phyloP scores from a whole-genome alignment of 1,140 invertebrate species.

The Pseudomyrmex pallidus region DNA sequence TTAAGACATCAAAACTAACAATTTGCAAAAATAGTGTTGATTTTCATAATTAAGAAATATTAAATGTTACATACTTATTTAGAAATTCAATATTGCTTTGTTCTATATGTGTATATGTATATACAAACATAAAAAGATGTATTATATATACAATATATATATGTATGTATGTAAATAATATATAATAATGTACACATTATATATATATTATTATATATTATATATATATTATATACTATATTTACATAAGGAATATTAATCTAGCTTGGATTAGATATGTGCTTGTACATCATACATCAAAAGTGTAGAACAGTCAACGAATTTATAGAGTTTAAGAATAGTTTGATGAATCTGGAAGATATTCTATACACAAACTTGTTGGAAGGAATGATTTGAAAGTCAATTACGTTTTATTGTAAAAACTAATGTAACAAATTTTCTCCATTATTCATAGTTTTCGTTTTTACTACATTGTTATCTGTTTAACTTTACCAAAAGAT shows the following conservation, averaged over 20 bases:
- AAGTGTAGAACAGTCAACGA: no score
- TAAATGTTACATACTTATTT: constrained; percentile 49
- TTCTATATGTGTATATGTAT: constrained; percentile 18
- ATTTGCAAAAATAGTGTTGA: constrained; percentile 22
- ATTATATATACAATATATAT: constrained; percentile 26
- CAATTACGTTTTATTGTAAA: constrained; percentile 1
- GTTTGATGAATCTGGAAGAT: background rate
- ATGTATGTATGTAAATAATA: background rate
- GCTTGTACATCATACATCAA: no score
- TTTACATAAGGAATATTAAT: no score
- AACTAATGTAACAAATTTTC: constrained; percentile 14
- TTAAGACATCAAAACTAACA: background rate
- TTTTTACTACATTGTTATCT: background rate
- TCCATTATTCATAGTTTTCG: constrained; percentile 2
- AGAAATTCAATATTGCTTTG: constrained; percentile 30
- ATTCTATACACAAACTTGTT: background rate
- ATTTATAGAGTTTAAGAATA: constrained; percentile 3
- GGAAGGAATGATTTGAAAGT: background rate
- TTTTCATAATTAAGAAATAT: constrained; percentile 40
- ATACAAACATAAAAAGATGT: background rate
- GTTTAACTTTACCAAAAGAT: constrained; percentile 15
- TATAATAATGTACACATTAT: no score
- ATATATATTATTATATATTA: no score
- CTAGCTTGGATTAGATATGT: no score
- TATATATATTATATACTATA: no score